Conservation (phyloP, 2,113 vertebrate genomes). For the Leptobrachium ailaonicum region DNA sequence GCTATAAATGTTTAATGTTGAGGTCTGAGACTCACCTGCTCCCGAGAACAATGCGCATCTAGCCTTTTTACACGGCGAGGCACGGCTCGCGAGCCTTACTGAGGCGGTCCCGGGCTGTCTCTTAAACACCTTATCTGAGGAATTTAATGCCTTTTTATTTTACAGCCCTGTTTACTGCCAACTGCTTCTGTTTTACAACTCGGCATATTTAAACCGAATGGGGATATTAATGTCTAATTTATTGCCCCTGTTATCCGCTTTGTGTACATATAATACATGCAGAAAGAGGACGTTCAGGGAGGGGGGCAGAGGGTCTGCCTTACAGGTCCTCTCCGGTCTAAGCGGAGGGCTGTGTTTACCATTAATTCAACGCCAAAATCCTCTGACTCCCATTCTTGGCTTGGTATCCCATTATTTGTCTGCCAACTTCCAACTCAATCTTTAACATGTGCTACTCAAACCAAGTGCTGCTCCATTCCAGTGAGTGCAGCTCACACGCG, state of each 20-base stretch:
- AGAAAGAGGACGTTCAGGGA: background rate
- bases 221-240: constrained; percentile 48
- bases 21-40: background rate
- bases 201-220: constrained; percentile 45
- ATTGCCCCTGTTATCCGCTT: constrained; percentile 33
- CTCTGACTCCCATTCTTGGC: too few relatives aligned
- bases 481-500: too few relatives aligned
- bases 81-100: background rate
- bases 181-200: constrained; percentile 48
- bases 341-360: too few relatives aligned
- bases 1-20: background rate
- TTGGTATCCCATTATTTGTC: too few relatives aligned
- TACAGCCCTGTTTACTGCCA: constrained; percentile 47
- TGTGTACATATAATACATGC: background rate
- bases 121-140: constrained; percentile 47
- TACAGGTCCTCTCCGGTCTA: too few relatives aligned
- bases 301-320: too few relatives aligned
- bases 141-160: constrained; percentile 48
- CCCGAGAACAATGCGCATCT: background rate
- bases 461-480: too few relatives aligned
- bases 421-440: too few relatives aligned
- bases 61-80: background rate
- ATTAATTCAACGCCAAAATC: too few relatives aligned
- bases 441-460: too few relatives aligned
- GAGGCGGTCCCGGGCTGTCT: background rate